Evolutionary conservation across 2,888 invertebrate genomes (phyloP), one percentile per base, ranked within the genome.

Genomic region (Drosophila algonquin): DNA sequence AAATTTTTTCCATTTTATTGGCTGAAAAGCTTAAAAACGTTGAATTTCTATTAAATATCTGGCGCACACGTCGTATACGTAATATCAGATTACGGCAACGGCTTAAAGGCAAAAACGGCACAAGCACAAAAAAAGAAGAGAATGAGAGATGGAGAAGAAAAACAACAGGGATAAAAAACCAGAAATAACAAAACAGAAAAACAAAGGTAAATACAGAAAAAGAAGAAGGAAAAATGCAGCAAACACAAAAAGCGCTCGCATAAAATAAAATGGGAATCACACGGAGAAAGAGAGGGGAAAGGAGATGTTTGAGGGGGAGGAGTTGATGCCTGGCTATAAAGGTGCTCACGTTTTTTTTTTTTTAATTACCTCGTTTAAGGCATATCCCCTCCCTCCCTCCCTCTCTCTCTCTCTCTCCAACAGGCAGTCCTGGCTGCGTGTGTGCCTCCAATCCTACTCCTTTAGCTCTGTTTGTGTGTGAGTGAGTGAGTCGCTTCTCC

Each of bases 311-410:
- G 14, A 32, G 46, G 32, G 58, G 21, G n/a, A 32, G 53, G 46
- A 50, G 53, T 54, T 65, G 69, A 40, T n/a, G 65, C 53, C 76
- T 79, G 61, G 77, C 67, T 75, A 81, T 75, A 84, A 72, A 78
- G 87, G 81, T 83, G 83, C 83, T 83, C 87, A 83, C 83, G 87
- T 84, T 84, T 84, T 84, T 84, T 84, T 84, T 84, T 84, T 84
- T 84, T 84, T 84, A 84, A 84, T 87, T 84, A 84, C 83, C 83
- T 84, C 83, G 87, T 84, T 84, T 84, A 84, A 84, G 81, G 81
- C 79, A 73, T 64, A 75, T 72, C 71, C 81, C 73, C 74, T 27
- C 27, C 7, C 27, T 27, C 27, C 7, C 27, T 24, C 24, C 6
- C 24, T 5, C 27, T 27, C 27, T 27, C 27, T 27, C 7, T 1